These are phyloP conservation scores for Hirtodrosophila confusa DNA, from an alignment of 2,888 invertebrate species.

Conservation along the genomic window DNA sequence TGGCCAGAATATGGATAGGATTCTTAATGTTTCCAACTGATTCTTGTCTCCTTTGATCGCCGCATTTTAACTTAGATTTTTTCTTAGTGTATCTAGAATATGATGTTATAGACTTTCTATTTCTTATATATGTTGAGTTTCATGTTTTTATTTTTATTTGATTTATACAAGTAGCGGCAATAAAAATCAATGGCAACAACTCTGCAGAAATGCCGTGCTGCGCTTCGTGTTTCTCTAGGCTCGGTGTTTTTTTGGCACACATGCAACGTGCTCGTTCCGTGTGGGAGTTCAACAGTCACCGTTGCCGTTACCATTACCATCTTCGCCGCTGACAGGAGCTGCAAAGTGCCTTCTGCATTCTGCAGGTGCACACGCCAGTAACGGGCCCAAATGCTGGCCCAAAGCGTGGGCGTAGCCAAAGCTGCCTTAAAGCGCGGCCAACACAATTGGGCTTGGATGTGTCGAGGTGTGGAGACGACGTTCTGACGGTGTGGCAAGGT, in stretches of 20 bases:
- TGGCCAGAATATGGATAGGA: too few species aligned
- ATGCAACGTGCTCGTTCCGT: constrained; percentile 36
- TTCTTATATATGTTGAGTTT: constrained; percentile 41
- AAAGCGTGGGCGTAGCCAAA: constrained; percentile 55
- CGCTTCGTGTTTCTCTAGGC: constrained; percentile 22
- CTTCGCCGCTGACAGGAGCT: constrained; percentile 49
- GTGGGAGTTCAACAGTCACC: constrained; percentile 48
- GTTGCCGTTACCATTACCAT: constrained; percentile 3
- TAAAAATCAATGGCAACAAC: constrained; percentile 73
- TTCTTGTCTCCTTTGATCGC: too few species aligned
- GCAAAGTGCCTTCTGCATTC: constrained; percentile 48
- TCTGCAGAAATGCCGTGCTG: constrained; percentile 19
- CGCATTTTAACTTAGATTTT: not conserved
- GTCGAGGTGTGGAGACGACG: constrained; percentile 1
- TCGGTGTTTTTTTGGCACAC: constrained; percentile 42
- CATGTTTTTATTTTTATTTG: constrained; percentile 28
- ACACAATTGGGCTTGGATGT: constrained; percentile 38
- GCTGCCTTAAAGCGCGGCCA: constrained; percentile 57
- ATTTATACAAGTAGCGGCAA: constrained; percentile 34
- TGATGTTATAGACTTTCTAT: constrained; percentile 12
- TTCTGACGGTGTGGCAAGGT: constrained; percentile 5
- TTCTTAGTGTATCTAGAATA: constrained; percentile 2
- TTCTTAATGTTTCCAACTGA: too few species aligned
- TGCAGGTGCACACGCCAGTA: constrained; percentile 61
- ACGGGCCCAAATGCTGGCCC: constrained; percentile 1